Percentiles rank a stretch among this genome's conserved stretches.
These are phyloP conservation scores for Nephrocerus scutellatus DNA, from an alignment of 2,888 invertebrate genomes.

Conservation along the genomic window DNA sequence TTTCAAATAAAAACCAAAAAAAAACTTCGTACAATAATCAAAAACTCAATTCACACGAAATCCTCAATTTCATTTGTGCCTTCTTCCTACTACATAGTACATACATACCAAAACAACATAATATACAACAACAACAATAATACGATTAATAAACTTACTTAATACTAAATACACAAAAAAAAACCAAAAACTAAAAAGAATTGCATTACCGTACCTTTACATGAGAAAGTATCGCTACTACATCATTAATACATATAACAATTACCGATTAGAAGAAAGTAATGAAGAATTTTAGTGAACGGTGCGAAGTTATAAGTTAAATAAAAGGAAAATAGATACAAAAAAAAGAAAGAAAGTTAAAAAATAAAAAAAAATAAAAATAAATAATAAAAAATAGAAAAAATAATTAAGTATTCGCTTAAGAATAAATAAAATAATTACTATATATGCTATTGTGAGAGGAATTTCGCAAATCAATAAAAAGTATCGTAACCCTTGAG, in stretches of 20 bases:
- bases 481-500: too few relatives aligned
- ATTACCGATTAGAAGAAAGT: too few relatives aligned
- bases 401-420: slow-evolving; percentile 8
- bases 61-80: slow-evolving; percentile 14
- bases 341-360: slow-evolving; percentile 9
- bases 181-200: not conserved
- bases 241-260: too few relatives aligned
- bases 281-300: too few relatives aligned
- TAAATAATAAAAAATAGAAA: slow-evolving; percentile 10
- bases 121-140: slow-evolving; percentile 27
- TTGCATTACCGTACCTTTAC: not conserved
- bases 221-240: slow-evolving; percentile 11
- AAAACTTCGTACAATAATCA: too few relatives aligned
- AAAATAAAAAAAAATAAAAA: slow-evolving; percentile 14
- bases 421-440: not conserved
- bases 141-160: too few relatives aligned
- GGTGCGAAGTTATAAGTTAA: not conserved
- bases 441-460: slow-evolving; percentile 8
- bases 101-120: slow-evolving; percentile 39
- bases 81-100: slow-evolving; percentile 19
- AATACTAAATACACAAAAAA: slow-evolving; percentile 13
- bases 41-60: too few relatives aligned
- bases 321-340: slow-evolving; percentile 8
- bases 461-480: too few relatives aligned
- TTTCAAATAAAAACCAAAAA: too few relatives aligned